Evolutionary conservation across 2,113 vertebrate genomes (phyloP), one percentile per base, ranked within the genome.

Genomic region (Trematomus loennbergii): DNA sequence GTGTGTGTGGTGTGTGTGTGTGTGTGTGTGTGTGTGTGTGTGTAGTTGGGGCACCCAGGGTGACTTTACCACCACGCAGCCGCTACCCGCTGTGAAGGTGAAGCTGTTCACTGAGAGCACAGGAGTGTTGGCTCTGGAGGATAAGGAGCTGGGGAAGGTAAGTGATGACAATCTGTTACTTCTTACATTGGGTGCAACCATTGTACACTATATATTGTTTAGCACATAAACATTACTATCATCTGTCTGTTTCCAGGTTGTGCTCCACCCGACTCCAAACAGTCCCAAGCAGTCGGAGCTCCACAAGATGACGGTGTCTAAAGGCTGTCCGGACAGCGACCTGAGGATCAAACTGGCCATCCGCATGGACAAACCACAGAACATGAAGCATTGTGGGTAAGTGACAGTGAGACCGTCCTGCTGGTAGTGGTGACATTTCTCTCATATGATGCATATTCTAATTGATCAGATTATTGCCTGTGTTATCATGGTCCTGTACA

Each of bases 311-410:
- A 90, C 96, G 0, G 96, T 99, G 85, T 98, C 97, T 59, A 99
- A 99, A 96, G 98, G 98, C 79, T 99, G 98, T 78, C 92, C 96
- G 0, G 98, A 99, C 93, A 97, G 95, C 71, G 98, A 99, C 88
- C 95, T 99, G 77, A 97, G 94, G 94, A 99, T 99, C 89, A 98
- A 98, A 92, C 95, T 99, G 81, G 98, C 98, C 0, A 96, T 99
- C 52, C 95, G 98, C 89, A 99, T 99, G 98, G 98, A 99, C 92
- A 99, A 99, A 85, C 98, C 98, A 59, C 98, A 99, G 89, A 99
- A 99, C 94, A 99, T 99, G 97, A 99, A 99, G 93, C 98, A 99
- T 91, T 99, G 97, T 94, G 98, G 98, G 87, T 92, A 88, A 89
- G 90, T 75, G 55, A 36, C 12, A 33, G 17, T 50, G 11, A 25